Evolutionary conservation across 30 jellyfish, hydroid and myxozoan genomes (phyloP).

Genomic region (Morbakka virulenta): DNA sequence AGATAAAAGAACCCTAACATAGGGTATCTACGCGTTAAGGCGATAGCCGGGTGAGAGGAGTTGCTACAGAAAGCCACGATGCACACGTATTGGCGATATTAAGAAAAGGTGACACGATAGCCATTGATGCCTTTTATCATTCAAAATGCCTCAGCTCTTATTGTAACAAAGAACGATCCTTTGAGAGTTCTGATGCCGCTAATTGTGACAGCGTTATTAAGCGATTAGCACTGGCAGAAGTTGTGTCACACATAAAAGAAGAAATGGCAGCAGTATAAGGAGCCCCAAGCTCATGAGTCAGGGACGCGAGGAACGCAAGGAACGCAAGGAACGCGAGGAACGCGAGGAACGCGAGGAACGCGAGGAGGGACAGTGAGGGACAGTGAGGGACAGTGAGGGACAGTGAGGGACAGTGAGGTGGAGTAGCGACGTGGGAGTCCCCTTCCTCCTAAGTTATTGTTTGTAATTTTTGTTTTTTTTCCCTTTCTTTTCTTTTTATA

Average conservation of each 20-base stretch:
- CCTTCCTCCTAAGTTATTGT: no score
- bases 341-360: no score
- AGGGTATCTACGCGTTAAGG: slow-evolving; percentile 22
- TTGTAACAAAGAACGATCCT: slow-evolving; percentile 34
- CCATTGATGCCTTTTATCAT: slow-evolving; percentile 46
- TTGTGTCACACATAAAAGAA: background rate
- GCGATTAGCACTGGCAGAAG: slow-evolving; percentile 39
- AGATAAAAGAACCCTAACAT: slow-evolving; percentile 33
- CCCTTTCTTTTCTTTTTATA: no score
- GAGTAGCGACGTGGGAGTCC: no score
- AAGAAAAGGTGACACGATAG: slow-evolving; percentile 49
- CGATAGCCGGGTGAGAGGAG: slow-evolving; percentile 28
- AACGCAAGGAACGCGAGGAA: no score
- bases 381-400: no score
- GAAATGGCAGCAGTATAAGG: background rate
- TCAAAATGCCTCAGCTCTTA: slow-evolving; percentile 12
- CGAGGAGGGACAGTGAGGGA: no score
- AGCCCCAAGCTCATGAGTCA: no score
- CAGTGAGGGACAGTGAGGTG: no score
- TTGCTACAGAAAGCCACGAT: slow-evolving; percentile 43
- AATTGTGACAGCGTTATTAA: slow-evolving; percentile 27
- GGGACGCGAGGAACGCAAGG: no score
- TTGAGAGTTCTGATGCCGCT: slow-evolving; percentile 20
- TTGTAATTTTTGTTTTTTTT: no score
- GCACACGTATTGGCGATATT: slow-evolving; percentile 27